Evolutionary conservation across 2,888 invertebrate species (phyloP).

Genomic region (Leucophenga maculata): DNA sequence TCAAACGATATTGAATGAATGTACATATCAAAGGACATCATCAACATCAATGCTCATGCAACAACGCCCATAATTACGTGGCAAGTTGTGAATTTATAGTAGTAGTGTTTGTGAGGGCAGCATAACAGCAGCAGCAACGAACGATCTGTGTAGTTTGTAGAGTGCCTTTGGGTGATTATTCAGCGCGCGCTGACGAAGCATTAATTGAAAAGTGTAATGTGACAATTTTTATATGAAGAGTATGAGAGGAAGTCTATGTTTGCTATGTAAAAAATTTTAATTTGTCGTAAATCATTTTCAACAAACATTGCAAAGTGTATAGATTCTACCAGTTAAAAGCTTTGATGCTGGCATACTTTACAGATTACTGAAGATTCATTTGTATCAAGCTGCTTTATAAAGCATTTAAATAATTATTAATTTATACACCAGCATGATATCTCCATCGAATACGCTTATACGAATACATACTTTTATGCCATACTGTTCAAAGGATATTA

Average conservation of each 20-base stretch:
- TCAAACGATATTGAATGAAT: slow-evolving; percentile 26
- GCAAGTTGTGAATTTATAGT: not conserved
- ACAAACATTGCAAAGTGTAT: slow-evolving; percentile 8
- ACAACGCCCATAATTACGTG: slow-evolving; percentile 8
- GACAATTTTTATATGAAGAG: no score
- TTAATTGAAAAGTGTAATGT: not conserved
- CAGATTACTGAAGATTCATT: no score
- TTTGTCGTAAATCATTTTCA: not conserved
- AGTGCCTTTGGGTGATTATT: slow-evolving; percentile 10
- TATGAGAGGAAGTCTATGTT: no score
- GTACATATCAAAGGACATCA: slow-evolving; percentile 41
- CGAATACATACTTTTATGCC: no score
- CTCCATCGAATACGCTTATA: no score
- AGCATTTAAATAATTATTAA: no score
- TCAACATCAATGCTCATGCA: slow-evolving; percentile 40
- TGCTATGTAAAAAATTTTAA: not conserved
- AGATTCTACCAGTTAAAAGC: no score
- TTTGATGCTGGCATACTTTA: no score
- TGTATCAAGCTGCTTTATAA: no score
- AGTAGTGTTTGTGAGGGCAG: not conserved
- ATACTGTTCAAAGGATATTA: no score
- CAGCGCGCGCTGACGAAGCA: not conserved
- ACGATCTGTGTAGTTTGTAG: not conserved
- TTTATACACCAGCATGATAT: no score
- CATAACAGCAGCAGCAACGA: no score